These are phyloP conservation scores for Grus americana DNA, from an alignment of 2,113 vertebrate genomes.

Conservation along the genomic window DNA sequence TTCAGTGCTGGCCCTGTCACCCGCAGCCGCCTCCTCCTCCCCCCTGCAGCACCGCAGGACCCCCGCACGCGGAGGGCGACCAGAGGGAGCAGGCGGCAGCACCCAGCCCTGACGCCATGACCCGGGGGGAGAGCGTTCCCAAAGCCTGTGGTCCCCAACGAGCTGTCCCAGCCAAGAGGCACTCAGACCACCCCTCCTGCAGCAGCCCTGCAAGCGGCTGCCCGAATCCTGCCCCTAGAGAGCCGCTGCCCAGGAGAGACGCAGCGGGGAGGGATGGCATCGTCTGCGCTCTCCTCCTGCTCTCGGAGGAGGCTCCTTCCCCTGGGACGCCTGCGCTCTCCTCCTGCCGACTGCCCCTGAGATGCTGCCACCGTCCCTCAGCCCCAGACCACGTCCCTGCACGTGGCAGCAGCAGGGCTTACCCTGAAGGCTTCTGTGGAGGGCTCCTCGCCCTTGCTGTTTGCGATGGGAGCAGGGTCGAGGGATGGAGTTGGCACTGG, in stretches of 20 bases:
- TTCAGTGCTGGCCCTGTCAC: neutral
- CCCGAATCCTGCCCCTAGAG: neutral
- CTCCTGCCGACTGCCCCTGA: neutral
- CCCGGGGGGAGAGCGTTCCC: neutral
- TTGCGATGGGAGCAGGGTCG: constrained; percentile 33
- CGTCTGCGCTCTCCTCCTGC: neutral
- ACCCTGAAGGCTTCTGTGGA: constrained; percentile 85
- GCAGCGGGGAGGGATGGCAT: neutral
- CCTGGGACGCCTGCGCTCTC: neutral
- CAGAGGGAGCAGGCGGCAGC: neutral
- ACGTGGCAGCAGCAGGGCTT: constrained; percentile 10
- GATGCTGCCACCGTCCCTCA: neutral
- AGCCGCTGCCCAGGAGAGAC: neutral
- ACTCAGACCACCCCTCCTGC: neutral
- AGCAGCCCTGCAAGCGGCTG: neutral
- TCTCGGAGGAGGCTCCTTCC: neutral
- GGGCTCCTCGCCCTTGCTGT: constrained; percentile 83
- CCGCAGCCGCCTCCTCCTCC: neutral
- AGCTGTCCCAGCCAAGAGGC: neutral
- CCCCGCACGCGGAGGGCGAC: rapidly evolving
- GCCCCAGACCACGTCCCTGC: rapidly evolving
- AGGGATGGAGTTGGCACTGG: constrained; percentile 26
- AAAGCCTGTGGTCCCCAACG: neutral
- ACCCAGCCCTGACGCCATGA: neutral
- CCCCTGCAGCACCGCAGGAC: neutral